phyloP scores from a whole-genome alignment of 2,888 invertebrate genomes.

The Thera obeliscata region DNA sequence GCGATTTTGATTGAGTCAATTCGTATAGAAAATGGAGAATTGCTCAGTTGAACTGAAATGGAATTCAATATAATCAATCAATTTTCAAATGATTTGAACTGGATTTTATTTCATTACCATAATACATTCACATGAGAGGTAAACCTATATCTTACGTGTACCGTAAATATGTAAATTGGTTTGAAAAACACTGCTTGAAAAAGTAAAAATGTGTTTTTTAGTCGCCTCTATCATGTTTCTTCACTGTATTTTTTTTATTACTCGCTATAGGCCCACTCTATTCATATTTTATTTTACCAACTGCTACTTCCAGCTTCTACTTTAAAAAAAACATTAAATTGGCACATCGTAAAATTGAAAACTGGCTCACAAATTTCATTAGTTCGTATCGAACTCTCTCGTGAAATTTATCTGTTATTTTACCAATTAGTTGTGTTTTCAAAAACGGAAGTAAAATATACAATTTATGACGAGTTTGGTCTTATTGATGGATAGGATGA shows the following conservation, averaged over 20 bases:
- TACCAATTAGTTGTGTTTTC: constrained; percentile 10
- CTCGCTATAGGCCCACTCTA: too few species aligned
- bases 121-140: background rate
- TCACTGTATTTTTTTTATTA: too few species aligned
- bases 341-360: constrained; percentile 9
- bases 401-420: constrained; percentile 21
- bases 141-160: too few species aligned
- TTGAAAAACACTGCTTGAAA: too few species aligned
- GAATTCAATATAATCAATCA: background rate
- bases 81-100: background rate
- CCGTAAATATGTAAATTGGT: too few species aligned
- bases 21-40: background rate
- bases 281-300: too few species aligned
- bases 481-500: background rate
- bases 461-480: background rate
- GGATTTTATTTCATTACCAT: background rate
- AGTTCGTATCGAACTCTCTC: constrained; percentile 10
- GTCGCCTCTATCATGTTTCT: too few species aligned
- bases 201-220: too few species aligned
- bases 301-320: background rate
- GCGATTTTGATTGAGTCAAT: background rate
- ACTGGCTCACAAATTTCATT: constrained; percentile 13
- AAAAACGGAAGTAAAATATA: background rate
- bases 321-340: background rate
- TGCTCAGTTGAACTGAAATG: background rate